Base-by-base conservation (phyloP, 2,797 vertebrate genomes). In the Champsocephalus gunnari region DNA sequence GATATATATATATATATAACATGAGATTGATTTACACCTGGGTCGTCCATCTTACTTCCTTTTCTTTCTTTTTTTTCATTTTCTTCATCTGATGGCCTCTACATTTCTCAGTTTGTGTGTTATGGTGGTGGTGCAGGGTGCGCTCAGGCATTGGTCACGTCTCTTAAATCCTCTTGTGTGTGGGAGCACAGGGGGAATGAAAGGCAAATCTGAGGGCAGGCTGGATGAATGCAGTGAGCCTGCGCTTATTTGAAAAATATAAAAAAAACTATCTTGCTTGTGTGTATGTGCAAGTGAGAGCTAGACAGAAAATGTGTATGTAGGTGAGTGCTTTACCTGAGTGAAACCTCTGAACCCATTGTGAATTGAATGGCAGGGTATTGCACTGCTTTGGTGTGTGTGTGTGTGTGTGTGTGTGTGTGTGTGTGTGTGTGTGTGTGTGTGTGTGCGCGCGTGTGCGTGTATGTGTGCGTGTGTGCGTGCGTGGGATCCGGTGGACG, bases 11-110 rank as follows among this genome's bases (percentile, higher is more conserved):
- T 79, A 80, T 34, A 34, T 86, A 85, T 79, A 80, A 83, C 83
- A 81, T 76, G 48, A 92, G 87, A 89, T 85, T 86, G 82, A 92
- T 92, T 81, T 77, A 81, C 84, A 86, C 45, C 73, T 32, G 28
- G 80, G 87, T 89, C 83, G 71, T 83, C 47, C 58, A 38, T 79
- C 50, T 77, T 21, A 45, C 38, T 66, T 62, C 64, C 14, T 50
- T 48, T 51, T 48, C 48, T 61, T 60, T 12, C 38, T 43, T 12
- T 57, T 84, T 85, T 77, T 84, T 0, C 74, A 88, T 91, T 91
- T 89, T 88, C 72, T 85, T 63, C 54, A 75, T 81, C 76, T 89
- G 75, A 78, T 72, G 65, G 80, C 69, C 51, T 92, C 73, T 80
- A 80, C 87, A 88, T 77, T 89, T 53, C 73, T 82, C 80, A 62